Base-by-base conservation (phyloP, 1,140 invertebrate species). In the Drosophila kanapiae region DNA sequence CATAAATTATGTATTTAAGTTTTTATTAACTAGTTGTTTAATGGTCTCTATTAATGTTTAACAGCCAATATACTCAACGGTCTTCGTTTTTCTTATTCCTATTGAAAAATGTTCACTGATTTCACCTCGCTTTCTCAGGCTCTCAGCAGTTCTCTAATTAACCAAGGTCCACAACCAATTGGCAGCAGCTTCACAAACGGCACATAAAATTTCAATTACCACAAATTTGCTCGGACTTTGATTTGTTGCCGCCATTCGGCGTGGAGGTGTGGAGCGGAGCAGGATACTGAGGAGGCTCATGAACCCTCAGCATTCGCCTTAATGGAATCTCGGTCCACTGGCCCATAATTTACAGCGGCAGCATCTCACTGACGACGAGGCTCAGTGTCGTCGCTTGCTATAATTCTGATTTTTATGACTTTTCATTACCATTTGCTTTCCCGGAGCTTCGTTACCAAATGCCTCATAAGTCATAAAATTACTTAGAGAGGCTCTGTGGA, bases 121-220 rank as follows among this genome's bases (percentile, higher is more conserved):
- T 23, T 49, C 16, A 8, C 29, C 6, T 31, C 9, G 16, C 43
- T 53, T 33, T 18, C 58, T 33, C 16, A 31, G 13, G 18, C 35
- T 40, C 14, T 40, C 35, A 3, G 54, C 35, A 11, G 14, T 18
- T 54, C 47, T 29, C 47, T 80, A 80, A 80, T 75, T 79, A 61
- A 56, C 45, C 78, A 80, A 75, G 68, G 78, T 75, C 65, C 65
- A 64, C 63, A 57, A 51, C 45, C 78, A 69, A 80, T 75, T 80
- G 76, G 78, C 78, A 80, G 61, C 67, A 67, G 61, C 53, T 78
- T 71, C 77, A 61, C 35, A 61, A 80, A 74, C 63, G 78, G 77
- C 78, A 80, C 63, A 80, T 80, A 80, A 80, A 80, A 80, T 80
- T 80, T 80, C 78, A 80, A 80, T 80, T 80, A 80, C 78, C 78